These are phyloP conservation scores for Stratiomys singularior DNA, from an alignment of 2,888 invertebrate genomes.

Conservation along the genomic window DNA sequence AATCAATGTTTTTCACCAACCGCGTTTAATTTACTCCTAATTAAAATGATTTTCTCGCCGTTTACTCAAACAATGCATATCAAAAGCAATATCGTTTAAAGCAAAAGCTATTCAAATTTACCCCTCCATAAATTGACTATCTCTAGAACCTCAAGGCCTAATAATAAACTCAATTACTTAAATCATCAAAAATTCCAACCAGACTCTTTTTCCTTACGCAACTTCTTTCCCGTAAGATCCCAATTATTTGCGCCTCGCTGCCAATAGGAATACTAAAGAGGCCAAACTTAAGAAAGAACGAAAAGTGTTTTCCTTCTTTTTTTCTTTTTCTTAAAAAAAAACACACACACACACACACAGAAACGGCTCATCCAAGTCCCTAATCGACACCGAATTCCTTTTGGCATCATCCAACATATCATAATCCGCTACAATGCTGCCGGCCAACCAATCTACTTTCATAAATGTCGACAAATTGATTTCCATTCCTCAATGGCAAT, in stretches of 20 bases:
- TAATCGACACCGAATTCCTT: constrained; percentile 24
- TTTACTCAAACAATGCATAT: too few species aligned
- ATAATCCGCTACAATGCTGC: neutral
- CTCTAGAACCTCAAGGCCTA: neutral
- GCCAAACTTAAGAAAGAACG: too few species aligned
- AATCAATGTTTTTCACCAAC: too few species aligned
- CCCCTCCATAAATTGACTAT: neutral
- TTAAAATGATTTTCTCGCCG: too few species aligned
- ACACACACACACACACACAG: too few species aligned
- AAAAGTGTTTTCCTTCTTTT: too few species aligned
- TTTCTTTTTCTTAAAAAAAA: too few species aligned
- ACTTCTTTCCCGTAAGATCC: too few species aligned
- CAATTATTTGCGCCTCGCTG: too few species aligned
- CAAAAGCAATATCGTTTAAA: neutral
- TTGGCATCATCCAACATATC: constrained; percentile 23
- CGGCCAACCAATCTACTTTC: neutral
- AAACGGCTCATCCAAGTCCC: neutral
- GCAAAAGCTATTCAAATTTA: neutral
- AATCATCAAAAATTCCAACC: constrained; percentile 3
- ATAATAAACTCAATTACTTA: constrained; percentile 11
- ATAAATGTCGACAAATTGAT: constrained; percentile 14
- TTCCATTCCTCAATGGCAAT: neutral
- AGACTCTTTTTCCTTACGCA: too few species aligned
- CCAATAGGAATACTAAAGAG: too few species aligned
- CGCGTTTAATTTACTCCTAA: too few species aligned